These are phyloP conservation scores for Melipona beecheii DNA, from an alignment of 2,888 invertebrate genomes.

Conservation along the genomic window DNA sequence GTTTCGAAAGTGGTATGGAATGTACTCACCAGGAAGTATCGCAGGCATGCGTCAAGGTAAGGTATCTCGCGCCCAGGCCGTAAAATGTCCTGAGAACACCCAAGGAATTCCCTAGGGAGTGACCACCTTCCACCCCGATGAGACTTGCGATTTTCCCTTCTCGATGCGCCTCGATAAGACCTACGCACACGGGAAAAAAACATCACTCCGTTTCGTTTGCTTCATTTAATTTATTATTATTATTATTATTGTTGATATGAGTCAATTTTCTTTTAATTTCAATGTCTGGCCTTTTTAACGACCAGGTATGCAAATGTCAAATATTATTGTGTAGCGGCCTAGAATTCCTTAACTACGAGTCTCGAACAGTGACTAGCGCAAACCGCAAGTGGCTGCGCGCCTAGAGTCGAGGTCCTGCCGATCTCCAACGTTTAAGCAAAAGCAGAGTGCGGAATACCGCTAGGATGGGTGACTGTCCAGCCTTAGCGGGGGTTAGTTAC, in stretches of 20 bases:
- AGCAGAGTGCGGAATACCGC: no score
- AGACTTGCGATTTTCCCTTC: slow-evolving; percentile 93
- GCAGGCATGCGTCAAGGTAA: slow-evolving; percentile 96
- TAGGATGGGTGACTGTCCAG: no score
- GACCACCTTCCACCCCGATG: slow-evolving; percentile 96
- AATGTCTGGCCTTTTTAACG: no score
- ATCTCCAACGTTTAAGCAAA: no score
- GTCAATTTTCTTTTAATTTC: no score
- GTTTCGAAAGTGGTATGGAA: slow-evolving; percentile 63
- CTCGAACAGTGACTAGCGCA: no score
- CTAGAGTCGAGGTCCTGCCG: no score
- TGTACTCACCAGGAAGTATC: slow-evolving; percentile 92
- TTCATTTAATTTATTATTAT: not conserved
- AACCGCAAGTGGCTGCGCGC: no score
- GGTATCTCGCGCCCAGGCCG: slow-evolving; percentile 93
- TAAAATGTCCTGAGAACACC: slow-evolving; percentile 95
- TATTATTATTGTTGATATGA: not conserved
- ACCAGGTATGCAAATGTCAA: no score
- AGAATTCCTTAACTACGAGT: no score
- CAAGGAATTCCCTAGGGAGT: slow-evolving; percentile 95
- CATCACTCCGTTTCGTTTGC: not conserved
- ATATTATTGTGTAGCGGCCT: no score
- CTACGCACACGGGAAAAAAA: slow-evolving; percentile 83
- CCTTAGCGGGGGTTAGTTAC: no score
- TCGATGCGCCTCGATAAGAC: slow-evolving; percentile 89